Evolutionary conservation across 1,140 invertebrate species (phyloP).

Genomic region (Drosophila pallidifrons): DNA sequence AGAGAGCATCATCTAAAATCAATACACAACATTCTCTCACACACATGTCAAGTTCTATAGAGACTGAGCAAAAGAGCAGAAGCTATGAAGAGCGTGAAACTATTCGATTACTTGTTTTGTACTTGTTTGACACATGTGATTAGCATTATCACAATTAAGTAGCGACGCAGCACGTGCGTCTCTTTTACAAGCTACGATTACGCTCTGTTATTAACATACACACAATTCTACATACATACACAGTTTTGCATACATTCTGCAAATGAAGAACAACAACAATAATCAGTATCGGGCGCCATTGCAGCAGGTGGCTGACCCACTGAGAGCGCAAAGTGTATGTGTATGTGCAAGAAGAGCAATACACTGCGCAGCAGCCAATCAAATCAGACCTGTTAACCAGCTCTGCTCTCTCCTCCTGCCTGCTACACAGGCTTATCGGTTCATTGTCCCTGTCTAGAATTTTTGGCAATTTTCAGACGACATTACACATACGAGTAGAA

Average conservation of each 20-base stretch:
- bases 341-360: conserved; percentile 5
- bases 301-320: conserved; percentile 51
- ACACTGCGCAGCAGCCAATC: conserved; percentile 38
- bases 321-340: conserved; percentile 11
- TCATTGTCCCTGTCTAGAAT: conserved; percentile 63
- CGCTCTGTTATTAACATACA: conserved; percentile 6
- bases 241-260: neutral
- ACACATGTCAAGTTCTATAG: neutral
- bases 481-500: conserved; percentile 16
- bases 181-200: conserved; percentile 1
- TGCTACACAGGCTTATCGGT: conserved; percentile 32
- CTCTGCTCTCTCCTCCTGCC: conserved; percentile 1
- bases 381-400: conserved; percentile 11
- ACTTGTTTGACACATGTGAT: conserved; percentile 21
- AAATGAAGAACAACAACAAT: conserved; percentile 33
- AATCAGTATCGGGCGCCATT: conserved; percentile 14
- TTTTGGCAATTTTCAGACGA: conserved; percentile 49
- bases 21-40: neutral
- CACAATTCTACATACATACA: neutral
- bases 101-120: conserved; percentile 8
- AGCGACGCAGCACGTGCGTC: conserved; percentile 42
- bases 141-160: conserved; percentile 31
- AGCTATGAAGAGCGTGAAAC: neutral
- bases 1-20: neutral
- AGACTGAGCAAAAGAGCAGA: neutral